Evolutionary conservation across 2,113 vertebrate species (phyloP).

Genomic region (Charadrius vociferus): DNA sequence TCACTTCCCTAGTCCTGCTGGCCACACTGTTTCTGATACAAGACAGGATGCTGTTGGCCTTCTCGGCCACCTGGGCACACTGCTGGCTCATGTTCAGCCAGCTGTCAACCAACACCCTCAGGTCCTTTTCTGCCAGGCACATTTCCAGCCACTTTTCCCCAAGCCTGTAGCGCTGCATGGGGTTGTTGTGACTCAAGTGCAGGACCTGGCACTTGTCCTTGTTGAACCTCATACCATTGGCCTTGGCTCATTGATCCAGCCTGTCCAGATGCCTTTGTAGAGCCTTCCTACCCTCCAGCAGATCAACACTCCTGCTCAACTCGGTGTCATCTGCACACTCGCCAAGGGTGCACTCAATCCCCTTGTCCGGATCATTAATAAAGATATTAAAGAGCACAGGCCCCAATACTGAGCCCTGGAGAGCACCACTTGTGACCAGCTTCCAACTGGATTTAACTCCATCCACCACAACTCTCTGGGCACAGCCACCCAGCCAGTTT

Average conservation of each 20-base stretch:
- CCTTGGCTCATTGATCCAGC: fast-evolving
- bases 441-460: background rate
- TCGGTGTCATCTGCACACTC: background rate
- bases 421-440: background rate
- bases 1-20: background rate
- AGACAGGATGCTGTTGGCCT: background rate
- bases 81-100: fast-evolving
- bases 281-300: background rate
- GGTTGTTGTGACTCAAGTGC: background rate
- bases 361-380: background rate
- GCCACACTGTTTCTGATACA: background rate
- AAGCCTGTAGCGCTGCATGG: background rate
- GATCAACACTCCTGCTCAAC: fast-evolving
- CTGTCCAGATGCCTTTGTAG: background rate
- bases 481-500: fast-evolving
- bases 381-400: background rate
- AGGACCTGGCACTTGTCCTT: background rate
- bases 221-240: background rate
- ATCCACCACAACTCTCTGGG: background rate
- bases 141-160: background rate
- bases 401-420: background rate
- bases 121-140: background rate
- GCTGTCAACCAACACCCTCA: background rate
- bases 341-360: background rate
- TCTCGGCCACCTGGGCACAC: background rate